phyloP scores from a whole-genome alignment of 2,797 vertebrate genomes.

The Meda fulgida region DNA sequence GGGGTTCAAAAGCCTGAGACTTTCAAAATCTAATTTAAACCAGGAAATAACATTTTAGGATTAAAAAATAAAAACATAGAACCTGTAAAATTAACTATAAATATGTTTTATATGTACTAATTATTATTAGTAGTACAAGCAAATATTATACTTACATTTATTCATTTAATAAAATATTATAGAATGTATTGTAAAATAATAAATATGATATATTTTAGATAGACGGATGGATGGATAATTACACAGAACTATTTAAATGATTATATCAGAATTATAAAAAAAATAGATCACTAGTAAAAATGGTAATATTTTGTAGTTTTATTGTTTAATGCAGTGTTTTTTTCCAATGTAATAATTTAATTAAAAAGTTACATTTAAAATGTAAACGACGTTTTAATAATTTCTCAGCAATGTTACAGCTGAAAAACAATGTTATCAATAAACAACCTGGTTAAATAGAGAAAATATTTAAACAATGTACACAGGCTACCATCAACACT shows the following conservation, averaged over 20 bases:
- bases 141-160: background rate
- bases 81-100: background rate
- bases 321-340: background rate
- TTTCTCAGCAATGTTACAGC: background rate
- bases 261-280: background rate
- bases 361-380: background rate
- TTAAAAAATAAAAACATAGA: background rate
- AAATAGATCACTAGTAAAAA: background rate
- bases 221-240: background rate
- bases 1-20: background rate
- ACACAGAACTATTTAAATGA: too few relatives aligned
- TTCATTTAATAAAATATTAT: background rate
- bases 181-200: background rate
- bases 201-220: background rate
- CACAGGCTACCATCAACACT: background rate
- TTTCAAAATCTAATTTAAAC: too few relatives aligned
- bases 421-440: background rate
- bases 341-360: background rate
- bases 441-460: background rate
- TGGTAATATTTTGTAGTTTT: background rate
- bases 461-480: background rate
- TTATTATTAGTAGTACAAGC: background rate
- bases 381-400: background rate
- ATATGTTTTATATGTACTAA: background rate
- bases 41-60: background rate